These are phyloP conservation scores for Ruditapes philippinarum DNA, from an alignment of 1,140 invertebrate genomes.

Conservation along the genomic window DNA sequence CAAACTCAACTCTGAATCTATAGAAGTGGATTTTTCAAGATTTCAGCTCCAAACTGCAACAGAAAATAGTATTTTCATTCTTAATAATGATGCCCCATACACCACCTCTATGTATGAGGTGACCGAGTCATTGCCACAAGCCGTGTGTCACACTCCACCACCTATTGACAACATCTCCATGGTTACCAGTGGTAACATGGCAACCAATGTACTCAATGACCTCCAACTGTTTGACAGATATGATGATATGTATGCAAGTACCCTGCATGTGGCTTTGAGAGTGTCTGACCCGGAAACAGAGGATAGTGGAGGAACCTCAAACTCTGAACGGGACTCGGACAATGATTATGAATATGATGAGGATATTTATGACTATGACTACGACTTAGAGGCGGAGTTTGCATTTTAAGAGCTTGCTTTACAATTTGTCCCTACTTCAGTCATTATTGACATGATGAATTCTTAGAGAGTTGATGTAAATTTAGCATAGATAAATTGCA, in stretches of 20 bases:
- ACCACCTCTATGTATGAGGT: constrained; percentile 83
- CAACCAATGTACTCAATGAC: constrained; percentile 67
- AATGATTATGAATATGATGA: constrained; percentile 86
- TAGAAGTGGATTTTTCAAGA: constrained; percentile 76
- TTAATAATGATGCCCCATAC: constrained; percentile 84
- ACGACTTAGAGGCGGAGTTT: constrained; percentile 78
- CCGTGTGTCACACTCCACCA: constrained; percentile 81
- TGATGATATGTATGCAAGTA: constrained; percentile 83
- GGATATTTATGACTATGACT: constrained; percentile 85
- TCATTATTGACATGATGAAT: too few relatives aligned
- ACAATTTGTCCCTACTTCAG: too few relatives aligned
- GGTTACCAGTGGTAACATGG: constrained; percentile 78
- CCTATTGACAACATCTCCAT: constrained; percentile 84
- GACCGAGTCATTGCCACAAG: constrained; percentile 78
- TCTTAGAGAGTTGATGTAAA: too few relatives aligned
- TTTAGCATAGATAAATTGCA: too few relatives aligned
- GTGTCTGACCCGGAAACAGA: constrained; percentile 82
- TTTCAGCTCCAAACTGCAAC: constrained; percentile 80
- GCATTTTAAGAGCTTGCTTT: constrained; percentile 74
- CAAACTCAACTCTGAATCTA: constrained; percentile 64
- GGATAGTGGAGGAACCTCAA: constrained; percentile 80
- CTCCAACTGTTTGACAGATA: constrained; percentile 77
- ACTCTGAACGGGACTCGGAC: constrained; percentile 80
- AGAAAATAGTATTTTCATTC: constrained; percentile 79
- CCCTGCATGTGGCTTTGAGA: constrained; percentile 80